Evolutionary conservation across 2,888 invertebrate genomes (phyloP), one percentile per base, ranked within the genome.

Genomic region (Baccha elongata): DNA sequence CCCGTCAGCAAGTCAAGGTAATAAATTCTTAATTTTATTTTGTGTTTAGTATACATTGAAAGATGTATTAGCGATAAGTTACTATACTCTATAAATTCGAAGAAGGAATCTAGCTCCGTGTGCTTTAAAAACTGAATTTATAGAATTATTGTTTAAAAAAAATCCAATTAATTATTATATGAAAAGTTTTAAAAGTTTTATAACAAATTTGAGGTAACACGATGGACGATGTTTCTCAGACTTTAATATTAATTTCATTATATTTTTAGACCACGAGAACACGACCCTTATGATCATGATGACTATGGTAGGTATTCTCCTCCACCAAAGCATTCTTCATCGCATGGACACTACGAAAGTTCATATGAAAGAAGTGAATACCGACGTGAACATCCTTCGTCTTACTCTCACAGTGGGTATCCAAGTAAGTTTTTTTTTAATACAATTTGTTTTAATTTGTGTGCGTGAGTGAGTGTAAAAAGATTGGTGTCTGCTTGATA

Each of bases 1-100:
- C 92, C 93, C n/a, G 88, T 89, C 73, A 88, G 90, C 26, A 94
- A 89, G 29, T 87, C 89, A 84, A 89, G 89, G 89, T 89, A 85
- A 46, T 32, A 7, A 8, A 32, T 32, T 32, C 2, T 32, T 7
- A 26, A 26, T 26, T 32, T 32, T n/a, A n/a, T n/a, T n/a, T n/a
- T n/a, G n/a, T n/a, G n/a, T n/a, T n/a, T n/a, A n/a, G n/a, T n/a
- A n/a, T n/a, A n/a, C n/a, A n/a, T n/a, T n/a, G n/a, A n/a, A n/a
- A n/a, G n/a, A n/a, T n/a, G n/a, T n/a, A n/a, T n/a, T n/a, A n/a
- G n/a, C n/a, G n/a, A n/a, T n/a, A n/a, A n/a, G n/a, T n/a, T n/a
- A n/a, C n/a, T n/a, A n/a, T n/a, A n/a, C n/a, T n/a, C n/a, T n/a
- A n/a, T n/a, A n/a, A n/a, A n/a, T n/a, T n/a, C n/a, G n/a, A n/a